phyloP scores from a whole-genome alignment of 37 sponge, comb jelly and placozoan genomes.

The Bolinopsis microptera region DNA sequence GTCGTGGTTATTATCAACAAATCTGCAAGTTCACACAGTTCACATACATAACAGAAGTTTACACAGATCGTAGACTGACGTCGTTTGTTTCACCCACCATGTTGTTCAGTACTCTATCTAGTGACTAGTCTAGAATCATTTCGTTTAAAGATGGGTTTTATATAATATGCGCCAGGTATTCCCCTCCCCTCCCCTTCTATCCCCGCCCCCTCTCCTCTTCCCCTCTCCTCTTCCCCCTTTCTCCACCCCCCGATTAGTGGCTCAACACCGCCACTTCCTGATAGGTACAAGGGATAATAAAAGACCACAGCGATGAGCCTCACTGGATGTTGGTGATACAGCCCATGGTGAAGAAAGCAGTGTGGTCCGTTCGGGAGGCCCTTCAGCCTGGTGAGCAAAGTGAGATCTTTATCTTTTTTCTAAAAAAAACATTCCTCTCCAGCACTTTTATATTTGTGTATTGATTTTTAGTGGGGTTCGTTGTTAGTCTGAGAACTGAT shows the following conservation, averaged over 20 bases:
- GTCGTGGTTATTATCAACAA: too few relatives aligned
- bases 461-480: too few relatives aligned
- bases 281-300: slow-evolving; percentile 57
- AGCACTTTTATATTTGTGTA: too few relatives aligned
- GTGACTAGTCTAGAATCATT: too few relatives aligned
- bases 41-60: too few relatives aligned
- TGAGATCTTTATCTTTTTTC: slow-evolving; percentile 8
- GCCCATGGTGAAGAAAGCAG: slow-evolving; percentile 64
- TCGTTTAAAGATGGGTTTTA: too few relatives aligned
- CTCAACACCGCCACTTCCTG: neutral
- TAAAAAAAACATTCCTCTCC: neutral
- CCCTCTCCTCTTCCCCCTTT: neutral
- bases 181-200: neutral
- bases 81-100: too few relatives aligned
- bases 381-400: slow-evolving; percentile 65
- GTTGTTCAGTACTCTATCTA: too few relatives aligned
- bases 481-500: too few relatives aligned
- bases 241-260: neutral
- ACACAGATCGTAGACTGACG: too few relatives aligned
- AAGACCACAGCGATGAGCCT: slow-evolving; percentile 64
- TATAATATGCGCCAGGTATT: too few relatives aligned
- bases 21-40: too few relatives aligned
- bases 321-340: slow-evolving; percentile 63
- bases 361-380: slow-evolving; percentile 53
- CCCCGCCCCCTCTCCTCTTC: neutral